Evolutionary conservation across 53 echinoderm and acorn worm genomes (phyloP).

Genomic region (Henricia sp.): DNA sequence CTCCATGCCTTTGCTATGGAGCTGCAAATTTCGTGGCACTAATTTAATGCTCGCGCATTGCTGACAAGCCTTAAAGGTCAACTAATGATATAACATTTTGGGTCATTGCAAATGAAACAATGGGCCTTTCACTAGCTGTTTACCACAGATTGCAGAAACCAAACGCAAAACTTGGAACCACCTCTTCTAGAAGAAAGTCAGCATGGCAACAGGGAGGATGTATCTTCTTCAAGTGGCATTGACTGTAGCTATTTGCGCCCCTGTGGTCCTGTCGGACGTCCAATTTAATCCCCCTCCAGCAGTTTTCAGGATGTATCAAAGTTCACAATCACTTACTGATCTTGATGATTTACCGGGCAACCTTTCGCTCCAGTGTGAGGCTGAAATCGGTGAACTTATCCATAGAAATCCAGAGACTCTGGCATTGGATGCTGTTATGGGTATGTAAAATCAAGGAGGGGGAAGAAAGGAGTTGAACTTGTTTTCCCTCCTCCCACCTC

Average conservation of each 20-base stretch:
- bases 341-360: not conserved
- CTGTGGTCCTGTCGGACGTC: not conserved
- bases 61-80: too few relatives aligned
- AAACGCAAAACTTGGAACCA: too few relatives aligned
- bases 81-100: too few relatives aligned
- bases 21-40: too few relatives aligned
- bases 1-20: too few relatives aligned
- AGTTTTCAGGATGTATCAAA: not conserved
- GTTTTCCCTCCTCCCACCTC: too few relatives aligned
- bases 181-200: not conserved
- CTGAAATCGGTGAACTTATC: slow-evolving; percentile 15
- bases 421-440: not conserved
- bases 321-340: not conserved
- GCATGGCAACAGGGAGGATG: not conserved
- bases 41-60: too few relatives aligned
- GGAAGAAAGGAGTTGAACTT: too few relatives aligned
- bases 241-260: not conserved
- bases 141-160: too few relatives aligned
- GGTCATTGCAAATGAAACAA: too few relatives aligned
- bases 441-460: too few relatives aligned
- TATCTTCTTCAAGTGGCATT: not conserved
- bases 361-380: not conserved
- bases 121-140: too few relatives aligned
- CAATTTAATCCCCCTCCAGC: not conserved
- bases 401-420: not conserved